phyloP scores from a whole-genome alignment of 1,140 invertebrate species.

The Drosophila seguyi region DNA sequence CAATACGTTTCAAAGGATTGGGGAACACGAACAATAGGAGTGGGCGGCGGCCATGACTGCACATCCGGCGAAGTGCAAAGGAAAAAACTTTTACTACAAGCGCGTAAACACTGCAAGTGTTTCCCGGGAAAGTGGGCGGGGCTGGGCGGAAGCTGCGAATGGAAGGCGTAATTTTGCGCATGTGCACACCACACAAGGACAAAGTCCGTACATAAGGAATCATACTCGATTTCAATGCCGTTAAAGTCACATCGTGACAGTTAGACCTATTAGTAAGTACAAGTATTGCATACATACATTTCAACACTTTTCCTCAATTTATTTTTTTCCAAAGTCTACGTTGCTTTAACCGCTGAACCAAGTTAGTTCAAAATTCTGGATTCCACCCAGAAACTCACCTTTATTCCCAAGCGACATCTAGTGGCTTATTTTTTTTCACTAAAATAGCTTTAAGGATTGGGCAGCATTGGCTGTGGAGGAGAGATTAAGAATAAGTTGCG shows the following conservation, averaged over 20 bases:
- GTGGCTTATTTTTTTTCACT: neutral
- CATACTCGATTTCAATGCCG: slow-evolving; percentile 4
- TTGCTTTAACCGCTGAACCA: too few relatives aligned
- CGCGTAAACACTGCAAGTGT: slow-evolving; percentile 57
- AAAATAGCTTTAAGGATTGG: neutral
- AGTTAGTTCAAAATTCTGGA: neutral
- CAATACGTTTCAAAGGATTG: neutral
- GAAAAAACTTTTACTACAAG: slow-evolving; percentile 67
- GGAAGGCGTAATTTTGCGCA: slow-evolving; percentile 41
- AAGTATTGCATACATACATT: neutral
- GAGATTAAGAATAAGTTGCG: too few relatives aligned
- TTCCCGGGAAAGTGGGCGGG: slow-evolving; percentile 1
- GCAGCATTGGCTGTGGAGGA: too few relatives aligned
- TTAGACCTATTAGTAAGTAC: neutral
- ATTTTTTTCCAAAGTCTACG: neutral
- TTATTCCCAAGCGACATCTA: neutral
- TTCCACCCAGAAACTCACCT: neutral
- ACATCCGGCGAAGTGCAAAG: slow-evolving; percentile 54
- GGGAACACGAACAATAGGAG: neutral
- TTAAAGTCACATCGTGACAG: neutral
- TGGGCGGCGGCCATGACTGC: slow-evolving; percentile 49
- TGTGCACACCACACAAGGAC: slow-evolving; percentile 30
- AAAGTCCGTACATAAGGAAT: slow-evolving; percentile 2
- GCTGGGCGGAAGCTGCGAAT: slow-evolving; percentile 6
- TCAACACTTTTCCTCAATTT: neutral